Evolutionary conservation across 2,113 vertebrate species (phyloP).

Genomic region (Nothoprocta perdicaria): DNA sequence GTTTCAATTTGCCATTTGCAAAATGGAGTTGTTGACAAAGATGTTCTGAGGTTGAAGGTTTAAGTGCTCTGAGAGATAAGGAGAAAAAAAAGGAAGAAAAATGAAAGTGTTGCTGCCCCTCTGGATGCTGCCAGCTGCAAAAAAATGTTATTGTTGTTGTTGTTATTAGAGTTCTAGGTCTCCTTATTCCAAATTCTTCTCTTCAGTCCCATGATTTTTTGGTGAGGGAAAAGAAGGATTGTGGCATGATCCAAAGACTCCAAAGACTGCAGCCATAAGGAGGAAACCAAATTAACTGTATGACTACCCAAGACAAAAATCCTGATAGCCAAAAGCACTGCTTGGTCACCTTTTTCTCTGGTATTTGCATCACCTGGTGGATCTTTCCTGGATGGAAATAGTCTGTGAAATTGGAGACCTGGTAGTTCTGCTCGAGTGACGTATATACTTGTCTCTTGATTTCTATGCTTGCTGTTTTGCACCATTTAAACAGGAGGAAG

Average conservation of each 20-base stretch:
- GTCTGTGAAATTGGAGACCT: not conserved
- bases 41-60: not conserved
- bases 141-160: not conserved
- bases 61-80: not conserved
- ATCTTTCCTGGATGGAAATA: not conserved
- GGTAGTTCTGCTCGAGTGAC: not conserved
- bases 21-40: not conserved
- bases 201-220: not conserved
- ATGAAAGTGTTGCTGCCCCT: not conserved
- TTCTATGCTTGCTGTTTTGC: not conserved
- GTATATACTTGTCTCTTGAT: fast-evolving
- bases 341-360: not conserved
- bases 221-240: not conserved
- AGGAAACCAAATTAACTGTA: not conserved
- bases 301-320: not conserved
- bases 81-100: not conserved
- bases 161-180: not conserved
- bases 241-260: not conserved
- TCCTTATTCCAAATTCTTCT: not conserved
- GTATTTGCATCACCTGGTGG: not conserved
- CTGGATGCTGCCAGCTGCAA: not conserved
- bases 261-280: not conserved
- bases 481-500: not conserved
- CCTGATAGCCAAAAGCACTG: not conserved
- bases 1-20: not conserved